Base-by-base conservation (phyloP, 2,888 invertebrate species). In the Protodeltote pygarga region DNA sequence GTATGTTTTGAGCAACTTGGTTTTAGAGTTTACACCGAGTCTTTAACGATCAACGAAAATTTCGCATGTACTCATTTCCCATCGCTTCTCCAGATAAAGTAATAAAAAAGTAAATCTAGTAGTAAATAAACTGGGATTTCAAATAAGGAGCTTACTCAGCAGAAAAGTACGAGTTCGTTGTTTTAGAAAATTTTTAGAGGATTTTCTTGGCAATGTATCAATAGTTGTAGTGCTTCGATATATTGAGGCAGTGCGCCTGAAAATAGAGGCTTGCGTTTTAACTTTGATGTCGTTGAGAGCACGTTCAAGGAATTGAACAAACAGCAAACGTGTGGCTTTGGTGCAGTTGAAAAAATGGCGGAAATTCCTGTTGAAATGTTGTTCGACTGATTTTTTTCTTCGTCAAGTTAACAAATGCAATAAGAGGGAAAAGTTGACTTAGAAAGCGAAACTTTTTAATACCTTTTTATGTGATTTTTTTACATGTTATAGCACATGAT, bases 191-290 rank as follows among this genome's bases (percentile, higher is more conserved):
- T 52, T 58, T 60, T 58, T 52, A 53, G 32, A 58, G 60, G 46
- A 53, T 52, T 46, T 53, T 60, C 57, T 58, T 58, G 57, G 57
- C 57, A 58, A 47, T 52, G 53, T 53, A 53, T 53, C 61, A 58
- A 61, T 33, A 47, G 47, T 40, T 21, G 35, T 32, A 21, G 40
- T 41, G 42, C 17, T 33, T 19, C 17, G 31, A 11, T 34, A 9
- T 29, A 37, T 16, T 14, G n/a, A n/a, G n/a, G n/a, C 40, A 20
- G 15, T 29, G 23, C 29, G 37, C 44, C 46, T 46, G 60, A 46
- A 52, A 57, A 52, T 46, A 33, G 46, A 60, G 60, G 60, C 46
- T 52, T 40, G 60, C 39, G 14, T 60, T 57, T 52, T 52, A 57
- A 60, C 57, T 57, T 52, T 60, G 60, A 57, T 60, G 57, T 40